These are phyloP conservation scores for Axis porcinus DNA, from an alignment of 2,113 vertebrate genomes.

Conservation along the genomic window DNA sequence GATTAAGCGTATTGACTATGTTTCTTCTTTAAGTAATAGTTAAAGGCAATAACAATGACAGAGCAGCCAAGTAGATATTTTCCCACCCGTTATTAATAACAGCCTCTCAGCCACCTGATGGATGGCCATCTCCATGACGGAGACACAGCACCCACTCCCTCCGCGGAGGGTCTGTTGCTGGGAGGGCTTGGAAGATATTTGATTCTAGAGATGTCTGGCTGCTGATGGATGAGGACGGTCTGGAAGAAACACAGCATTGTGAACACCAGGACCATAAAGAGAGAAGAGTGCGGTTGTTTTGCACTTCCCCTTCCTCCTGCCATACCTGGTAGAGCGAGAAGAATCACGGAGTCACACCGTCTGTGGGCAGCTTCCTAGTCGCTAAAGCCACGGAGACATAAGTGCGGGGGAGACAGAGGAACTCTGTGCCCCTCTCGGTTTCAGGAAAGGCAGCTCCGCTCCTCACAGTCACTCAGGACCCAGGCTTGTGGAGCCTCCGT, in stretches of 20 bases:
- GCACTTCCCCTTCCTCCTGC: background rate
- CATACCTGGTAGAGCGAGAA: background rate
- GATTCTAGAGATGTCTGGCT: slow-evolving; percentile 30
- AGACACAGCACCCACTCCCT: background rate
- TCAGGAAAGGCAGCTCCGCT: background rate
- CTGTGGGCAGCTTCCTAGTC: background rate
- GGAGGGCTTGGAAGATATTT: slow-evolving; percentile 22
- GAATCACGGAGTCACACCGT: rapidly evolving
- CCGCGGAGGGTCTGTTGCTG: background rate
- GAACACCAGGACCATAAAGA: background rate
- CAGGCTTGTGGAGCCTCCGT: rapidly evolving
- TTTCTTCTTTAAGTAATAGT: slow-evolving; percentile 60
- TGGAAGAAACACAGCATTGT: background rate
- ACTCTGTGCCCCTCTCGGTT: rapidly evolving
- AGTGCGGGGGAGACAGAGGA: rapidly evolving
- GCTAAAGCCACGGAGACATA: background rate
- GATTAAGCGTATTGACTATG: slow-evolving; percentile 40
- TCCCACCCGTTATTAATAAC: slow-evolving; percentile 47
- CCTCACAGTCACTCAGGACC: too few species aligned
- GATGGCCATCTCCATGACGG: background rate
- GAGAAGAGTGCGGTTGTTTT: background rate
- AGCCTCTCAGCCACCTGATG: background rate
- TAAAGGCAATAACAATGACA: slow-evolving; percentile 41
- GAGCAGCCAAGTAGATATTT: slow-evolving; percentile 25
- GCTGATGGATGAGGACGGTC: background rate